phyloP scores from a whole-genome alignment of 1,140 invertebrate genomes.

The Galleria mellonella region DNA sequence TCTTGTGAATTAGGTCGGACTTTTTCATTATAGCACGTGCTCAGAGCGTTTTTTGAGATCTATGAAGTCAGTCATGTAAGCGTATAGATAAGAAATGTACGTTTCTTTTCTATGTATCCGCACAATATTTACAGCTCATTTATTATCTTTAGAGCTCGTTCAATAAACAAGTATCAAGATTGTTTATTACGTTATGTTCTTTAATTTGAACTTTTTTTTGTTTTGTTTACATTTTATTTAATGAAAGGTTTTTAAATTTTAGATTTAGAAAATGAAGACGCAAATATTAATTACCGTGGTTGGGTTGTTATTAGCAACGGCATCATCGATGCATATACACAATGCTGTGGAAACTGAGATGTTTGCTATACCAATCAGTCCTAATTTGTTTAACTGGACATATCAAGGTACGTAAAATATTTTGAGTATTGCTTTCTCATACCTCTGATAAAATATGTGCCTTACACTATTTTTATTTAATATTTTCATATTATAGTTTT shows the following conservation, averaged over 20 bases:
- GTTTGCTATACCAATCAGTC: conserved; percentile 78
- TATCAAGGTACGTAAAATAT: conserved; percentile 71
- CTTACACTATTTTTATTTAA: no score
- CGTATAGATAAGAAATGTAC: no score
- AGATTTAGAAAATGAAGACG: conserved; percentile 1
- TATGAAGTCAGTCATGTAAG: neutral
- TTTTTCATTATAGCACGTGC: conserved; percentile 15
- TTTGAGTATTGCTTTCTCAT: no score
- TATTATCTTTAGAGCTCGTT: no score
- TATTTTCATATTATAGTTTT: no score
- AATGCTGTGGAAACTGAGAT: conserved; percentile 78
- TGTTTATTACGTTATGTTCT: neutral
- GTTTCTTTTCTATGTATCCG: no score
- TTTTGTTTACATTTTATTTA: neutral
- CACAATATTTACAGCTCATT: no score
- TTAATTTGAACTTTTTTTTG: neutral
- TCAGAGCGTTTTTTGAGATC: neutral
- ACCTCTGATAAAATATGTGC: no score
- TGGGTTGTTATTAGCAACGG: conserved; percentile 16
- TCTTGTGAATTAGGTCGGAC: conserved; percentile 44
- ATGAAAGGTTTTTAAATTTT: neutral
- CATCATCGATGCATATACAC: conserved; percentile 32
- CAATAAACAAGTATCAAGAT: no score
- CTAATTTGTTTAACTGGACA: conserved; percentile 81
- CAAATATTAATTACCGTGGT: conserved; percentile 4